These are phyloP conservation scores for Umimayanthus kanabou DNA, from an alignment of 92 coral and sea anemone genomes.

Conservation along the genomic window DNA sequence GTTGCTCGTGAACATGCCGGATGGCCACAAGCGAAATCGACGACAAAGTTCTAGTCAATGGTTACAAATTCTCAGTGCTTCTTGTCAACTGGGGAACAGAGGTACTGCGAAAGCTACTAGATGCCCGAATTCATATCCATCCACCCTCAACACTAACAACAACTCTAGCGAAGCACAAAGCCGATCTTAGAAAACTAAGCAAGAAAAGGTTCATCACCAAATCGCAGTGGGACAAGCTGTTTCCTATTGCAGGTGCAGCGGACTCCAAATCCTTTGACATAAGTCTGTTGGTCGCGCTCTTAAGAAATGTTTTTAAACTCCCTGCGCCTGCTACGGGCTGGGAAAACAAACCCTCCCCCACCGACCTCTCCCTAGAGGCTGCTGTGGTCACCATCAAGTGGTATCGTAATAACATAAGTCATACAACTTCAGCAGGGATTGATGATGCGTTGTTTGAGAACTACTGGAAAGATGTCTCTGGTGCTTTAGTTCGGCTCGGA, in stretches of 20 bases:
- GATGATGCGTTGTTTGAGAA: conserved; percentile 18
- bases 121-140: neutral
- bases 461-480: conserved; percentile 29
- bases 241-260: conserved; percentile 32
- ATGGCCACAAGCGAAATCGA: conserved; percentile 44
- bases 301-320: conserved; percentile 53
- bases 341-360: conserved; percentile 46
- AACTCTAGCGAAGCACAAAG: conserved; percentile 9
- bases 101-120: conserved; percentile 27
- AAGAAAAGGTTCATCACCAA: conserved; percentile 8
- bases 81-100: conserved; percentile 42
- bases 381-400: conserved; percentile 52
- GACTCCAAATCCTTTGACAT: conserved; percentile 52
- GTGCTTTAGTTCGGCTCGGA: conserved; percentile 43
- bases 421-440: conserved; percentile 19
- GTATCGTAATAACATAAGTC: conserved; percentile 51
- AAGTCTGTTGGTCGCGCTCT: conserved; percentile 41
- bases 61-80: conserved; percentile 38
- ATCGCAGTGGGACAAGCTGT: conserved; percentile 48
- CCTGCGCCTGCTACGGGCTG: conserved; percentile 57
- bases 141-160: conserved; percentile 19
- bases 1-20: neutral
- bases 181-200: conserved; percentile 7
- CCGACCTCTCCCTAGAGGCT: conserved; percentile 51
- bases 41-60: conserved; percentile 30